A percentile compares a stretch with the other conserved stretches of the same genome.
These are phyloP conservation scores for Eupithecia centaureata DNA, from an alignment of 2,888 invertebrate genomes.

Conservation along the genomic window DNA sequence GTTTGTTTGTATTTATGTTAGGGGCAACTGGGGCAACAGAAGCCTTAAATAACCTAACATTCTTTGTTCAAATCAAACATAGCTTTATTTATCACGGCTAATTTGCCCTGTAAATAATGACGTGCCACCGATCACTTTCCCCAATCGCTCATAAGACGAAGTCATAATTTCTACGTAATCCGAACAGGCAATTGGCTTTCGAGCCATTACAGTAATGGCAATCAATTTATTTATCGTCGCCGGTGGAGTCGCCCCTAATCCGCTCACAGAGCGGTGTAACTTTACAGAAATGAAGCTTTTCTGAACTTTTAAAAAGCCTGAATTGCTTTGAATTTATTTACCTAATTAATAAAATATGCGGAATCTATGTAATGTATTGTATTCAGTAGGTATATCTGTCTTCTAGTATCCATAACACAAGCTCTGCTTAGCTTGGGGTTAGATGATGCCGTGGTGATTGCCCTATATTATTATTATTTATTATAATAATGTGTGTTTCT, in stretches of 20 bases:
- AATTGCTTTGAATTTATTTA: too few species aligned
- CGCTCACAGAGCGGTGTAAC: conserved; percentile 32
- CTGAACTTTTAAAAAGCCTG: too few species aligned
- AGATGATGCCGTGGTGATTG: too few species aligned
- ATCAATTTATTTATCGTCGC: conserved; percentile 66
- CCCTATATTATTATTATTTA: too few species aligned
- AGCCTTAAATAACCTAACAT: neutral
- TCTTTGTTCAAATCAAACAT: neutral
- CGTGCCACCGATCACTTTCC: conserved; percentile 20
- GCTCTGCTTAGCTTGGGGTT: too few species aligned
- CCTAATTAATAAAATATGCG: too few species aligned
- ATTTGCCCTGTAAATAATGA: conserved; percentile 11
- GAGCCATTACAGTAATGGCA: conserved; percentile 62
- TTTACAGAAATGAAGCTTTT: conserved; percentile 14
- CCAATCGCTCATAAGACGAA: conserved; percentile 39
- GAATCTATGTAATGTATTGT: too few species aligned
- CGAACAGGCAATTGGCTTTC: conserved; percentile 57
- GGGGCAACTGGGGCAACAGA: too few species aligned
- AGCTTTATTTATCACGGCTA: conserved; percentile 11
- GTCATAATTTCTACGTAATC: conserved; percentile 41
- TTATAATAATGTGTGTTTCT: too few species aligned
- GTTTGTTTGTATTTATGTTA: neutral
- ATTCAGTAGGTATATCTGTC: too few species aligned
- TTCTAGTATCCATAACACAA: too few species aligned
- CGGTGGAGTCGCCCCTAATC: conserved; percentile 60